Evolutionary conservation across 1,140 invertebrate genomes (phyloP), one percentile per base, ranked within the genome.

Genomic region (Lasioglossum albipes): DNA sequence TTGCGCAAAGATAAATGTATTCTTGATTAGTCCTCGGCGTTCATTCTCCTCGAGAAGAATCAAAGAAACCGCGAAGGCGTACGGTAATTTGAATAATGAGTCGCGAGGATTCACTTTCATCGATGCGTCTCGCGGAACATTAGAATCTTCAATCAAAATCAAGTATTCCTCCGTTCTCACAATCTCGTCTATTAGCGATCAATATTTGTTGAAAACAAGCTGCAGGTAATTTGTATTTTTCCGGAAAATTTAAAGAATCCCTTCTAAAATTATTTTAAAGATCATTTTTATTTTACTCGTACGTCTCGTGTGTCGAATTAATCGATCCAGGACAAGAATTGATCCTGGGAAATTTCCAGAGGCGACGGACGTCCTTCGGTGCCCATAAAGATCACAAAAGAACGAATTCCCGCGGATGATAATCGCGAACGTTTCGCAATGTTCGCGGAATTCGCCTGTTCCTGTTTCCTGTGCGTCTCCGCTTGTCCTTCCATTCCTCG

Each of bases 401-500:
- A 69, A 65, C 65, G 64, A 68, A 80, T 80, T 80, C 73, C 79
- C 54, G 20, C 54, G 65, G 72, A 81, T 27, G 69, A 78, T 77
- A 74, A 80, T 80, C 49, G 71, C 64, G 12, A 16, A 22, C 2
- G 72, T 89, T 88, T 88, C 82, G 79, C 82, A 88, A 89, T 77
- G 7, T 57, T 73, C 36, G 31, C 66, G 86, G 90, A 87, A 91
- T 91, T 79, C 89, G 79, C 75, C 80, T 84, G 87, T 86, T 79
- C 81, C 71, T 68, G 77, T 84, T 87, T 87, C 85, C 83, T 83
- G 61, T 77, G 54, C 52, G 71, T 64, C 42, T 64, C 62, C 36
- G 61, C 64, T n/a, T 83, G 90, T 89, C 90, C 90, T 92, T 84
- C 89, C 90, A 91, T 92, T 91, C 91, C 83, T 85, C 59, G 79